Percentiles rank a stretch among this genome's conserved stretches.
Evolutionary conservation across 2,113 vertebrate genomes (phyloP).

Genomic region (Callocephalon fimbriatum): DNA sequence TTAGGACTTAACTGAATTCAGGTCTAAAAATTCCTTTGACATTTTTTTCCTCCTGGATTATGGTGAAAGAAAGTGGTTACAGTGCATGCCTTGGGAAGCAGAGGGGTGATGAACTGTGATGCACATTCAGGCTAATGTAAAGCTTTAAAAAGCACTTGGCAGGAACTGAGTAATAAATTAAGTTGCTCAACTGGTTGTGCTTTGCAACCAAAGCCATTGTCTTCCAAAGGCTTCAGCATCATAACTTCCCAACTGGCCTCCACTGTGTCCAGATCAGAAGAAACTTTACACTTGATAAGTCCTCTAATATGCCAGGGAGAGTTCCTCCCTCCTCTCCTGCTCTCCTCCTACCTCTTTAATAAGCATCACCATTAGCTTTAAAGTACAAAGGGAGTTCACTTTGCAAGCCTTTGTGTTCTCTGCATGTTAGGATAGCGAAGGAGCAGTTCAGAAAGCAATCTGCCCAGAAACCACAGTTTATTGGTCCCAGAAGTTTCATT

Average conservation of each 20-base stretch:
- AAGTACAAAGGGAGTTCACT: not conserved
- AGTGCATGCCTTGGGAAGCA: not conserved
- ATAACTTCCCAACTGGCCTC: not conserved
- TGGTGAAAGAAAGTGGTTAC: not conserved
- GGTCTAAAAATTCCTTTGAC: constrained; percentile 49
- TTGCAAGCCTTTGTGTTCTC: constrained; percentile 69
- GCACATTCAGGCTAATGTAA: not conserved
- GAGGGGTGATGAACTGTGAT: constrained; percentile 3
- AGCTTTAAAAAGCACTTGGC: constrained; percentile 56
- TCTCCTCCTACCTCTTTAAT: no score
- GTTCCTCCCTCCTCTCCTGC: no score
- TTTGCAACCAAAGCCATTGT: constrained; percentile 34
- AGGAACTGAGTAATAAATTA: constrained; percentile 10
- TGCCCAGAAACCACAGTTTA: constrained; percentile 82
- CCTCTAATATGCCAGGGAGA: no score
- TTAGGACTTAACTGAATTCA: constrained; percentile 15
- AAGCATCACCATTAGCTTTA: no score
- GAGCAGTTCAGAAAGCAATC: constrained; percentile 74
- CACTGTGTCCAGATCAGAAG: no score
- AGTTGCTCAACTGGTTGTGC: not conserved
- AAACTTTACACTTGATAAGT: no score
- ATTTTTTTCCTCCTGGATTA: not conserved
- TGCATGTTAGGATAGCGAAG: constrained; percentile 58
- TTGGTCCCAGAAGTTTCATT: constrained; percentile 80
- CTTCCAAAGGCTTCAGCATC: not conserved